Evolutionary conservation across 2,113 vertebrate genomes (phyloP).

Genomic region (Gobius niger): DNA sequence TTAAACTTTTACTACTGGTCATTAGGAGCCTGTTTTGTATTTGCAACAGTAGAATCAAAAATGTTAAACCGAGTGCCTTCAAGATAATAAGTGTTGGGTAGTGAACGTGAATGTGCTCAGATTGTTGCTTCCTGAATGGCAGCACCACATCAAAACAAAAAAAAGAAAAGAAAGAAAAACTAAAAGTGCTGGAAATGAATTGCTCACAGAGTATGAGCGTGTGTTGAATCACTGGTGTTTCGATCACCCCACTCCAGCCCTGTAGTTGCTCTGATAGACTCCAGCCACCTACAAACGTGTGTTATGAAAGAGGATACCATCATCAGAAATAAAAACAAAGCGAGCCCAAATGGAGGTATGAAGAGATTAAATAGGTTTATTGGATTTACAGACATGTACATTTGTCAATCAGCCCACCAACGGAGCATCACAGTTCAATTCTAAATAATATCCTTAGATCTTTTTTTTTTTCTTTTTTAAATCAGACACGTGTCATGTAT

Average conservation of each 20-base stretch:
- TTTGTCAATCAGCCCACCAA: constrained; percentile 78
- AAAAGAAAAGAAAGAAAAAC: no score
- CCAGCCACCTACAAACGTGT: background rate
- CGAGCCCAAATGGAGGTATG: constrained; percentile 11
- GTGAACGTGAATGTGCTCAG: no score
- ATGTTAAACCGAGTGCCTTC: no score
- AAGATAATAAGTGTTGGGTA: no score
- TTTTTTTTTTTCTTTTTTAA: constrained; percentile 11
- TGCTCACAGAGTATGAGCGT: no score
- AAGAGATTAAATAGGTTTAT: constrained; percentile 92
- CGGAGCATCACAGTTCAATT: constrained; percentile 86
- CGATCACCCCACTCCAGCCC: background rate
- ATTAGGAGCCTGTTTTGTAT: no score
- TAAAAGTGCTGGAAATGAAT: no score
- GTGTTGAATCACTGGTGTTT: background rate
- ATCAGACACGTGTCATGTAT: constrained; percentile 54
- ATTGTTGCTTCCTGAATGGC: no score
- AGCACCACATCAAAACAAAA: no score
- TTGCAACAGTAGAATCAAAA: no score
- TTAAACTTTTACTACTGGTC: no score
- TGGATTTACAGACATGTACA: constrained; percentile 96
- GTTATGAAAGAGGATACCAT: background rate
- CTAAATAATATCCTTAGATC: constrained; percentile 68
- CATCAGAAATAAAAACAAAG: constrained; percentile 2
- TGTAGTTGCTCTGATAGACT: background rate